Evolutionary conservation across 2,797 vertebrate species (phyloP).

Genomic region (Taenioides sp.): DNA sequence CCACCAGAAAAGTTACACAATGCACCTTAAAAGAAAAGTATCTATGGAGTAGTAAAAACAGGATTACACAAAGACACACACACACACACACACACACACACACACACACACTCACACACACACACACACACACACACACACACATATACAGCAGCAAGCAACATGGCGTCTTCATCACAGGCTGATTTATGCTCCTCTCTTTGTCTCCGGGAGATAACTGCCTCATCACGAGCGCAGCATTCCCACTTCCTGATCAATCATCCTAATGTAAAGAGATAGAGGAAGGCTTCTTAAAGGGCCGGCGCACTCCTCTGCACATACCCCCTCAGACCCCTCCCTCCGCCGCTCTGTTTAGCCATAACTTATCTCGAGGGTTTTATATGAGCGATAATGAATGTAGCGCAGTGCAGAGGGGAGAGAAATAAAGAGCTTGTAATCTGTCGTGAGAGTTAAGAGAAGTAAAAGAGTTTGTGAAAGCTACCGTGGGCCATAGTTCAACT

Average conservation of each 20-base stretch:
- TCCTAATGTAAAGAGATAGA: constrained; percentile 64
- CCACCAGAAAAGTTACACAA: too few species aligned
- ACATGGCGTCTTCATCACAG: constrained; percentile 37
- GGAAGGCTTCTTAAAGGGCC: constrained; percentile 46
- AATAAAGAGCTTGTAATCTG: not conserved
- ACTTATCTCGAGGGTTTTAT: constrained; percentile 8
- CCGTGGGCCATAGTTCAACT: not conserved
- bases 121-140: constrained; percentile 16
- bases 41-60: constrained; percentile 30
- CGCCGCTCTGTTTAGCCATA: constrained; percentile 18
- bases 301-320: constrained; percentile 23
- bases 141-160: constrained; percentile 13
- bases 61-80: constrained; percentile 1
- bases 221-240: constrained; percentile 59
- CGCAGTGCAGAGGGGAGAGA: not conserved
- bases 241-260: constrained; percentile 65
- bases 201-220: constrained; percentile 60
- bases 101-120: constrained; percentile 9
- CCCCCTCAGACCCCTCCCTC: constrained; percentile 13
- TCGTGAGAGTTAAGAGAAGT: not conserved
- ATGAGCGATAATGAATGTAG: constrained; percentile 7
- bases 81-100: constrained; percentile 17
- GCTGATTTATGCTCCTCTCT: constrained; percentile 62
- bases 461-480: constrained; percentile 3
- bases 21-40: constrained; percentile 33